Conservation (phyloP, 2,797 vertebrate genomes). For the Nyctibius grandis region DNA sequence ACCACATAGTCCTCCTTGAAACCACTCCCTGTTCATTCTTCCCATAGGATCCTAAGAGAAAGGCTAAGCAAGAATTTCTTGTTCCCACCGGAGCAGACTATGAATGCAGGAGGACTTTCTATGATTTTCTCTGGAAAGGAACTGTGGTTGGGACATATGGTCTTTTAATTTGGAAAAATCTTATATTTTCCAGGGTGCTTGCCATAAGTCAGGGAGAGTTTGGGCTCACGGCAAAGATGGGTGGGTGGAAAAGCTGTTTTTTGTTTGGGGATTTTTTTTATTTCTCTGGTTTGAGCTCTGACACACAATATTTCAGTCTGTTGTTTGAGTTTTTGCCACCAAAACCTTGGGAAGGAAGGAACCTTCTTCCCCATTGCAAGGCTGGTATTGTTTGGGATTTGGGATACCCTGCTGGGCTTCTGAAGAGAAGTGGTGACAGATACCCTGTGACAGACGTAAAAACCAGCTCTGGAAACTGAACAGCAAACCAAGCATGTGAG, state of each 20-base stretch:
- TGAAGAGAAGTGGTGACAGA: conserved; percentile 43
- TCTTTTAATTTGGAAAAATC: conserved; percentile 4
- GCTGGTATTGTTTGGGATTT: conserved; percentile 25
- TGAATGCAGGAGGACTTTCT: not conserved
- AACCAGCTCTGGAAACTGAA: conserved; percentile 5
- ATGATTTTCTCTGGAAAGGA: not conserved
- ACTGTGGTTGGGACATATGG: not conserved
- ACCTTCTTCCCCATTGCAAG: not conserved
- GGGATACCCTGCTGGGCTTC: conserved; percentile 21
- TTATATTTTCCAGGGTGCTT: conserved; percentile 29
- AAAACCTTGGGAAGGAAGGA: conserved; percentile 19
- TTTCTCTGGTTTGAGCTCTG: not conserved
- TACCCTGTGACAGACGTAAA: not conserved
- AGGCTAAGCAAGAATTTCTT: not conserved
- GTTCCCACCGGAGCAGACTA: not conserved
- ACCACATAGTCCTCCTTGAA: not conserved
- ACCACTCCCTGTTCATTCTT: not conserved
- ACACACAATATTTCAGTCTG: not conserved
- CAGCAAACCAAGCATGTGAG: not conserved
- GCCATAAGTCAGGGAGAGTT: not conserved
- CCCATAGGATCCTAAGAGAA: not conserved
- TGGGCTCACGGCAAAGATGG: not conserved
- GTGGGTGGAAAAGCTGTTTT: not conserved
- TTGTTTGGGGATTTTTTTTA: not conserved
- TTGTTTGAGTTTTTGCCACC: conserved; percentile 12